These are phyloP conservation scores for Rapana venosa DNA, from an alignment of 2,888 invertebrate genomes.

Conservation along the genomic window DNA sequence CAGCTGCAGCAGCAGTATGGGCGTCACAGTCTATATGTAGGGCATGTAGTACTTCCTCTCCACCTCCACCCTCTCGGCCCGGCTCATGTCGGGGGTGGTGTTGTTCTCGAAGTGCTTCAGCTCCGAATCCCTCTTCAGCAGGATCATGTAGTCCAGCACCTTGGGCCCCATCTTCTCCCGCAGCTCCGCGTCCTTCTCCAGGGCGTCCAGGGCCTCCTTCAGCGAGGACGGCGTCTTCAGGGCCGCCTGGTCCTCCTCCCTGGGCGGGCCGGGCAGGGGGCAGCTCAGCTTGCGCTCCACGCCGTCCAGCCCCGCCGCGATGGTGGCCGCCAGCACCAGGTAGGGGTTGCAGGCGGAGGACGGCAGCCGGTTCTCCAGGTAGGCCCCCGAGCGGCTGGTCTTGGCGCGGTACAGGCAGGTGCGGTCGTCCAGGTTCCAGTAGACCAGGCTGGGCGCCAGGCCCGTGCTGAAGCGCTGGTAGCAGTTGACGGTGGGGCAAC, in stretches of 20 bases:
- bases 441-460: slow-evolving; percentile 39
- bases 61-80: slow-evolving; percentile 1
- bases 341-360: slow-evolving; percentile 48
- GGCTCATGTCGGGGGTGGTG: slow-evolving; percentile 35
- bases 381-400: slow-evolving; percentile 33
- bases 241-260: neutral
- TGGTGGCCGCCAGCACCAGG: slow-evolving; percentile 36
- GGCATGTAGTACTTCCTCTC: slow-evolving; percentile 42
- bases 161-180: slow-evolving; percentile 41
- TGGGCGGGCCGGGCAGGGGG: slow-evolving; percentile 28
- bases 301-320: slow-evolving; percentile 50
- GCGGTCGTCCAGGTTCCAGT: slow-evolving; percentile 48
- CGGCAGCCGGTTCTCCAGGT: slow-evolving; percentile 47
- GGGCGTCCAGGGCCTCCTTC: slow-evolving; percentile 34
- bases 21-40: neutral
- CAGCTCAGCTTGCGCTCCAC: slow-evolving; percentile 44
- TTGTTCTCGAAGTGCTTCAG: slow-evolving; percentile 39
- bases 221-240: slow-evolving; percentile 29
- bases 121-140: slow-evolving; percentile 41
- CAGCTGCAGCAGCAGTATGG: neutral
- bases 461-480: slow-evolving; percentile 41
- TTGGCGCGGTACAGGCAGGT: slow-evolving; percentile 37
- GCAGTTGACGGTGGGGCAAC: slow-evolving; percentile 48
- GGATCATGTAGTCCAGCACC: slow-evolving; percentile 38
- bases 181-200: slow-evolving; percentile 44